Base-by-base conservation (phyloP, 2,113 vertebrate genomes). In the Pteruthius melanotis region DNA sequence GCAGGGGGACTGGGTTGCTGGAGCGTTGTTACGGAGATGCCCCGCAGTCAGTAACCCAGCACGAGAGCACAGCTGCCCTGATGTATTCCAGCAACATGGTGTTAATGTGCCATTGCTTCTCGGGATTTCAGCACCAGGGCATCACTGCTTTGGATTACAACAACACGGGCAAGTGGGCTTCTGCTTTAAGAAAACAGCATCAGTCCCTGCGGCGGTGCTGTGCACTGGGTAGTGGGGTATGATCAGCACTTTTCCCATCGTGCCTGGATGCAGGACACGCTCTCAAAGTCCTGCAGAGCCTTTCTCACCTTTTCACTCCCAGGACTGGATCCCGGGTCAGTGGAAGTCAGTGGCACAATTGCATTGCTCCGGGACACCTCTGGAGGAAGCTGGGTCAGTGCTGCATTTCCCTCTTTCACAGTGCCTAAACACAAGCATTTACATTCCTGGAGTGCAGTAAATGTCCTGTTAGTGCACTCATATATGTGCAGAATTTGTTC, bases 81-180 rank as follows among this genome's bases (percentile, higher is more conserved):
- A 86, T 83, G 59, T 94, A 3, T 80, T 95, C 82, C 92, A 92
- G 90, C 37, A 74, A 35, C 76, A 2, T 4, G 79, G 93, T 94
- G 96, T 86, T 96, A 94, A 95, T 94, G 93, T 96, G 94, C 93
- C 71, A 19, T 6, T 49, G 93, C 94, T 88, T 56, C 72, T 81
- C 79, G 27, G 72, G 50, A 35, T 95, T 96, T 96, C 95, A 96
- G 94, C 90, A 63, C 88, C 92, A 37, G 81, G 79, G 76, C 90
- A 78, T 86, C 93, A 37, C 90, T 88, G 39, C 78, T 92, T 40
- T 52, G 79, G 44, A 10, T 68, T 75, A 69, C 91, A 95, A 22
- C n/a, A 86, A 86, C 92, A 77, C 11, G 37, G 75, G 22, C 79
- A 10, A 88, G 76, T 5, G 54, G 83, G 23, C 52, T 83, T 39